These are phyloP conservation scores for Columba janthina DNA, from an alignment of 2,113 vertebrate species.

Conservation along the genomic window DNA sequence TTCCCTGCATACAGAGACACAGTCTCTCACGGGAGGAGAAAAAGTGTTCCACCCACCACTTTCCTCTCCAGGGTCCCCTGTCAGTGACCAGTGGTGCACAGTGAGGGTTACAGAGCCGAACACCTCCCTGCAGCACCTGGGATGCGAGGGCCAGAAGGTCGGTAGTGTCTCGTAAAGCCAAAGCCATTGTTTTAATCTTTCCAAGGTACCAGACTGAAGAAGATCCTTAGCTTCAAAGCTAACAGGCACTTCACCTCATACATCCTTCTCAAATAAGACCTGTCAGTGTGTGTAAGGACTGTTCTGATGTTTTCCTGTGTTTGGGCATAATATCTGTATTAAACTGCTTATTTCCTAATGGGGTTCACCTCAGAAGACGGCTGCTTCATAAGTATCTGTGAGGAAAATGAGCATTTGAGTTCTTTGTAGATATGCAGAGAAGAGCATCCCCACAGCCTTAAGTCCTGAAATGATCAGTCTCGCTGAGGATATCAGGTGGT, in stretches of 20 bases:
- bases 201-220: not conserved
- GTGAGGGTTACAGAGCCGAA: not conserved
- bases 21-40: not conserved
- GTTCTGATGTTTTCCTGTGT: not conserved
- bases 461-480: not conserved
- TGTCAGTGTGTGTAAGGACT: not conserved
- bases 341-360: not conserved
- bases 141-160: not conserved
- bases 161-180: not conserved
- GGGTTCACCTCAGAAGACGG: not conserved
- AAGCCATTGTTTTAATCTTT: not conserved
- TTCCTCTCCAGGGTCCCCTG: not conserved
- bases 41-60: not conserved
- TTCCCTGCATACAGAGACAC: not conserved
- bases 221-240: not conserved
- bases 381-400: not conserved
- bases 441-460: not conserved
- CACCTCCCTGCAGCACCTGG: not conserved
- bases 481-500: not conserved
- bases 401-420: not conserved
- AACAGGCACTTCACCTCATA: not conserved
- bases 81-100: not conserved
- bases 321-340: not conserved
- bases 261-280: not conserved
- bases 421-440: rapidly evolving